Evolutionary conservation across 1,140 invertebrate species (phyloP).

Genomic region (Hormaphis cornu): DNA sequence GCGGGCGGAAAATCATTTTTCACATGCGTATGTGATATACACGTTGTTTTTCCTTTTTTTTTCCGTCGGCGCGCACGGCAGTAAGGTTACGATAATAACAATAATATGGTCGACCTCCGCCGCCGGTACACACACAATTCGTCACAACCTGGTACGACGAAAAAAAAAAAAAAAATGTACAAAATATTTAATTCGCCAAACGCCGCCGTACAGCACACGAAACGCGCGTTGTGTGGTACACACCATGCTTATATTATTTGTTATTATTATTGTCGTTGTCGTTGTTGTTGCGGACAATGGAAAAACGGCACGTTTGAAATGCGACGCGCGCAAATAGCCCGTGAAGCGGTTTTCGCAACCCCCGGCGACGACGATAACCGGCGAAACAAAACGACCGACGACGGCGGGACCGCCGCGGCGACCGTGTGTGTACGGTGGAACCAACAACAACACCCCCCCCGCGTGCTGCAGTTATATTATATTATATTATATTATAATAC

Average conservation of each 20-base stretch:
- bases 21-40: neutral
- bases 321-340: constrained; percentile 17
- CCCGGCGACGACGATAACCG: neutral
- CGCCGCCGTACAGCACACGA: neutral
- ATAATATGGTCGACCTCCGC: neutral
- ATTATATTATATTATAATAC: no score
- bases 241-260: no score
- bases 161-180: neutral
- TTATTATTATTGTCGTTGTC: no score
- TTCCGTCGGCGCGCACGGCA: neutral
- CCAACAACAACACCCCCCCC: no score
- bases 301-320: constrained; percentile 7
- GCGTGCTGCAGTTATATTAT: no score
- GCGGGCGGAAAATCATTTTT: constrained; percentile 28
- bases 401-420: neutral
- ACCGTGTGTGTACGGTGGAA: no score
- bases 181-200: neutral
- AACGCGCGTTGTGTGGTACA: no score
- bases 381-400: neutral
- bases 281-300: no score
- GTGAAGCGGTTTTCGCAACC: constrained; percentile 30
- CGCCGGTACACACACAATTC: neutral
- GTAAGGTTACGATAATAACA: constrained; percentile 31
- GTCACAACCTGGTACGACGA: neutral
- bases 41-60: neutral